A percentile compares a stretch with the other conserved stretches of the same genome.
Evolutionary conservation across 2,888 invertebrate genomes (phyloP).

Genomic region (Leptothorax acervorum): DNA sequence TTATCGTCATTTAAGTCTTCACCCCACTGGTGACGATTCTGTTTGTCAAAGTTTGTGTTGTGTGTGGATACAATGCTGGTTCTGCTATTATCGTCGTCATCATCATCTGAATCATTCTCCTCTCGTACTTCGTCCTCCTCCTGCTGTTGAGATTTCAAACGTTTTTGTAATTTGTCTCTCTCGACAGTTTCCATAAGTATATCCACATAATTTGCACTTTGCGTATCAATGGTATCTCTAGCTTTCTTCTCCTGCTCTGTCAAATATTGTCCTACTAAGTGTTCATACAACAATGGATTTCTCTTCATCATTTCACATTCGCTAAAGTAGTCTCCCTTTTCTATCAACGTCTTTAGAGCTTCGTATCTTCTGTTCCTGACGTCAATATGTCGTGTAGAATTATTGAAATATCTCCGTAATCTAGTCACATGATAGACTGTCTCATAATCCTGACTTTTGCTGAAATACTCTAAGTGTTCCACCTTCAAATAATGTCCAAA

Average conservation of each 20-base stretch:
- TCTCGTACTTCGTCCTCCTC: conserved; percentile 87
- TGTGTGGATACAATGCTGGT: neutral
- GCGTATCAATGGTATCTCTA: conserved; percentile 88
- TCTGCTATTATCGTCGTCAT: conserved; percentile 73
- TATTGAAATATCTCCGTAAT: conserved; percentile 87
- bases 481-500: conserved; percentile 91
- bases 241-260: conserved; percentile 91
- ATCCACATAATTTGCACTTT: conserved; percentile 89
- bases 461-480: conserved; percentile 91
- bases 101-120: conserved; percentile 82
- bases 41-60: conserved; percentile 44
- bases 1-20: conserved; percentile 44
- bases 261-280: conserved; percentile 94
- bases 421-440: conserved; percentile 89
- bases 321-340: conserved; percentile 93
- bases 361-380: conserved; percentile 93
- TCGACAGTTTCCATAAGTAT: conserved; percentile 94
- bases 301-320: conserved; percentile 97
- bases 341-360: conserved; percentile 91
- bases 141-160: conserved; percentile 88
- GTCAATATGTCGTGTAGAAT: conserved; percentile 86
- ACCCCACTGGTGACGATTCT: conserved; percentile 81
- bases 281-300: conserved; percentile 95
- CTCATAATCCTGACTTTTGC: conserved; percentile 86
- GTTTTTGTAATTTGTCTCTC: conserved; percentile 89